Evolutionary conservation across 2,113 vertebrate genomes (phyloP), one percentile per base, ranked within the genome.

Genomic region (Accipiter cooperii): DNA sequence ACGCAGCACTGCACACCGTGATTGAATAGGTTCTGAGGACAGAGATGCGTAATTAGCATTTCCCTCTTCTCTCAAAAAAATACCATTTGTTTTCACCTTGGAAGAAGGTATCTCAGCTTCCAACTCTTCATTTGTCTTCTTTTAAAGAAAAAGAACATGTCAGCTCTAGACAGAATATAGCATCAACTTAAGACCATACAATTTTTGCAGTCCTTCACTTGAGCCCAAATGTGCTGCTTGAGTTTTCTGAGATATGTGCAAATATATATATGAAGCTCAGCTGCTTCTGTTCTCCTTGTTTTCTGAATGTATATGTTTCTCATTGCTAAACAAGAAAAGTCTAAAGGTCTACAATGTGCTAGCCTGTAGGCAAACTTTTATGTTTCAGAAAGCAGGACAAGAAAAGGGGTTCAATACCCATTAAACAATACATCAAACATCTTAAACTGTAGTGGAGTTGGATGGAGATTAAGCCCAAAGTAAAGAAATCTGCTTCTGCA

Each of bases 1-100:
- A 22, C 99, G 99, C 84, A 99, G 98, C 82, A 99, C 99, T 0
- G 99, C 99, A 6, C 99, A 99, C 29, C 99, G 99, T 0, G 99
- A 99, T 92, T 99, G 99, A 93, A 99, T 99, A 7, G 99, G 99
- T 87, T 99, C 99, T 99, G 94, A 13, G 33, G 17, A 60, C 20
- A 92, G 52, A 84, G 7, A 70, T 10, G 33, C 7, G 12, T 2
- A 6, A 82, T 84, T 26, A 94, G 81, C 16, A 76, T 33, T 89
- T 78, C 71, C 24, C 12, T 75, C 47, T 68, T 57, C 61, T 31
- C 18, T 63, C 46, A 69, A 38, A 77, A 77, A 71, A 42, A 33
- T 1, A 17, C 18, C 31, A 42, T 6, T 66, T 17, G 3, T 40
- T 90, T 79, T 65, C 42, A 81, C 61, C 70, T 92, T 77, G 52